phyloP scores from a whole-genome alignment of 2,113 vertebrate genomes.

The Pedionomus torquatus region DNA sequence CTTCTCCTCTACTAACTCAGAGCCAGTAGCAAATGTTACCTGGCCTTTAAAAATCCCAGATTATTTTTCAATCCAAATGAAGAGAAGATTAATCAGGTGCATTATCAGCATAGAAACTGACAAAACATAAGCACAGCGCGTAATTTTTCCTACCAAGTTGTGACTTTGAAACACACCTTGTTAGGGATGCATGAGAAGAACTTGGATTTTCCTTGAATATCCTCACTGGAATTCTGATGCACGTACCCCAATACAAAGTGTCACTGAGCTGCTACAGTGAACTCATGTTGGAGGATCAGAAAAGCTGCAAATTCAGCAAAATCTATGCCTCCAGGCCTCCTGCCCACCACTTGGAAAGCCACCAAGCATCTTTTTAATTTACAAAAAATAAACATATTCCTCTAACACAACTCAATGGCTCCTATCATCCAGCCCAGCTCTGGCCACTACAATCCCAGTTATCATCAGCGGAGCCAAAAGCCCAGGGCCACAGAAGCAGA shows the following conservation, averaged over 20 bases:
- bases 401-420: neutral
- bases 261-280: neutral
- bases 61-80: neutral
- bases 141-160: neutral
- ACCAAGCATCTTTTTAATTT: neutral
- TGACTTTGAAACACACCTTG: neutral
- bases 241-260: accelerated
- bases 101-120: neutral
- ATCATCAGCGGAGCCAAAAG: neutral
- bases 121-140: neutral
- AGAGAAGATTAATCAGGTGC: neutral
- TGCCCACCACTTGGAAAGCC: neutral
- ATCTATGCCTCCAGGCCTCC: neutral
- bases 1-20: neutral
- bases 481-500: neutral
- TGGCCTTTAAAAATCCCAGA: neutral
- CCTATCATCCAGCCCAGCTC: neutral
- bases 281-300: accelerated
- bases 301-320: neutral
- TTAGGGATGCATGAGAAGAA: accelerated
- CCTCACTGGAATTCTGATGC: neutral
- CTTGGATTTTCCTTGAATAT: neutral
- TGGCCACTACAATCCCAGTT: neutral
- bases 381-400: neutral
- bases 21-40: neutral